Conservation (phyloP, 2,888 invertebrate genomes). For the Cremastinae sp. region DNA sequence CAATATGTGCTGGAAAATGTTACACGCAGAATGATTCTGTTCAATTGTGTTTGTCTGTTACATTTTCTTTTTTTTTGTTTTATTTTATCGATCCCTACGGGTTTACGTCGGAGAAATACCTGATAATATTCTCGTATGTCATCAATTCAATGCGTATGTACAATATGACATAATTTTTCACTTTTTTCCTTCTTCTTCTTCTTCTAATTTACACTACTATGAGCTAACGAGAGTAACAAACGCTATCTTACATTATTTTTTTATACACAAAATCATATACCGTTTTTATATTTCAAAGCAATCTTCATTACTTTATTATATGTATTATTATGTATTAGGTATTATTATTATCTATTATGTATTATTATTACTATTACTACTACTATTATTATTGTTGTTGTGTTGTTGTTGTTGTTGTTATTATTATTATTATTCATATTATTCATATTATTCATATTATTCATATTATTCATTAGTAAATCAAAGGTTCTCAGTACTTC, state of each 20-base stretch:
- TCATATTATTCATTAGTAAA: no score
- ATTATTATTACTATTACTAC: slow-evolving; percentile 23
- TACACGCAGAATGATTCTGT: slow-evolving; percentile 38
- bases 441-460: no score
- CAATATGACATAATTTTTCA: slow-evolving; percentile 61
- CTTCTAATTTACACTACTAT: slow-evolving; percentile 77
- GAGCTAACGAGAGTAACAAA: slow-evolving; percentile 78
- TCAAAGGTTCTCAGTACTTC: no score
- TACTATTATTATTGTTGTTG: slow-evolving; percentile 18
- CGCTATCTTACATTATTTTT: slow-evolving; percentile 76
- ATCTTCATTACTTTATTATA: slow-evolving; percentile 38
- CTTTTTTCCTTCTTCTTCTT: slow-evolving; percentile 16
- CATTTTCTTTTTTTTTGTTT: slow-evolving; percentile 33
- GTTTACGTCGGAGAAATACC: slow-evolving; percentile 69
- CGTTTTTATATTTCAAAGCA: slow-evolving; percentile 21
- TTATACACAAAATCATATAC: slow-evolving; percentile 59
- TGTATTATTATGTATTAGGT: no score
- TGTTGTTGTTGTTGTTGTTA: slow-evolving; percentile 32
- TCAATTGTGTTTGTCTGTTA: slow-evolving; percentile 33
- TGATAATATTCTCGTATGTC: slow-evolving; percentile 63
- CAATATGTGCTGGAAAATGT: slow-evolving; percentile 50
- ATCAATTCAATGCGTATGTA: slow-evolving; percentile 69
- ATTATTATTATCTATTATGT: slow-evolving; percentile 19
- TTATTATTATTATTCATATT: no score
- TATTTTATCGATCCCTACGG: slow-evolving; percentile 51